phyloP scores from a whole-genome alignment of 2,113 vertebrate species.

The Verasper variegatus region DNA sequence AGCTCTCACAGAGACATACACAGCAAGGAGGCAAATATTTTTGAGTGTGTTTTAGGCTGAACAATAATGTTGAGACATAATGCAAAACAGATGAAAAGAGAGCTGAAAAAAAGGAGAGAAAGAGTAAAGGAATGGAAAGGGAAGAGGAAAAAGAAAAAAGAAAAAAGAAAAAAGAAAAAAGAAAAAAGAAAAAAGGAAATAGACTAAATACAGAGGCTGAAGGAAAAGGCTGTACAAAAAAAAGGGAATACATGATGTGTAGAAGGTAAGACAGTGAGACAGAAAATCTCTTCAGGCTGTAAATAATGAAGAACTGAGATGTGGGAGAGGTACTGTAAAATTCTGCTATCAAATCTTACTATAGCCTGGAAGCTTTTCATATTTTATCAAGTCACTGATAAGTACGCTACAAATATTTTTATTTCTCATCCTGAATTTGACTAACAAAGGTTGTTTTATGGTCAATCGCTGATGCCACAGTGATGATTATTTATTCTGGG shows the following conservation, averaged over 20 bases:
- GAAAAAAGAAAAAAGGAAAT: background rate
- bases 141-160: background rate
- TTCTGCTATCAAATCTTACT: constrained; percentile 1
- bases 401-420: background rate
- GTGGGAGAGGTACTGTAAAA: constrained; percentile 1
- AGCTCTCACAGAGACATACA: constrained; percentile 20
- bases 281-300: constrained; percentile 30
- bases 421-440: constrained; percentile 22
- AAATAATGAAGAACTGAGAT: constrained; percentile 25
- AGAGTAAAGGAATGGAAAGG: constrained; percentile 17
- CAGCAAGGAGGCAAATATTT: constrained; percentile 22
- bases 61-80: constrained; percentile 24
- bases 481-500: background rate
- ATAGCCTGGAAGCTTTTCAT: background rate
- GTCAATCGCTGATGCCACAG: constrained; percentile 3
- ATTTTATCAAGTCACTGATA: constrained; percentile 16
- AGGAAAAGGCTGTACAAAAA: constrained; percentile 19
- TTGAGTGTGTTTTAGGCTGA: constrained; percentile 13
- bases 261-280: constrained; percentile 7
- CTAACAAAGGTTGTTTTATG: constrained; percentile 1
- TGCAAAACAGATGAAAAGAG: constrained; percentile 1
- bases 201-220: background rate
- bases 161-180: too few relatives aligned
- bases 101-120: background rate
- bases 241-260: constrained; percentile 4